Evolutionary conservation across 2,888 invertebrate species (phyloP), one percentile per base, ranked within the genome.

Genomic region (Molorchus minor): DNA sequence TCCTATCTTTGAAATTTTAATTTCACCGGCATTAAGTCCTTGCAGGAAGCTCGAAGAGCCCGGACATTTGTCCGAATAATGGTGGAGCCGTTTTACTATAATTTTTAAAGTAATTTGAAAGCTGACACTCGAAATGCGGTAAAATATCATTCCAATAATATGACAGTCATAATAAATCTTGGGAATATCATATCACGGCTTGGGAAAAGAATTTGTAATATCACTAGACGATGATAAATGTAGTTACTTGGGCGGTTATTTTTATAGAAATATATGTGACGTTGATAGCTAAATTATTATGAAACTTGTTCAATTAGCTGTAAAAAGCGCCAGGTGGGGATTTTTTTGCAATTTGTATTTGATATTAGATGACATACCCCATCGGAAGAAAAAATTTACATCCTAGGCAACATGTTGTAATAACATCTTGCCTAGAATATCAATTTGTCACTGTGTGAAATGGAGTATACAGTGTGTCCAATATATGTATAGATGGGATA

Each of bases 101-200:
- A 62, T 62, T 59, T 56, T 49, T 56, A 56, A 61, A 25, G 45
- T 46, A 58, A 56, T 56, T 46, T 30, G 47, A 7, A 54, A 40
- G 57, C 57, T 57, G 60, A 51, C 57, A 57, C 54, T 38, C 45
- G 41, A 41, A 64, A 58, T 53, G 43, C 51, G 56, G 43, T 58
- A 61, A 64, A 61, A 61, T 64, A 61, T 64, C 53, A 56, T 45
- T 46, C 53, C 55, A 60, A 60, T 61, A 64, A 61, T 64, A 57
- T 59, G 61, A 56, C 58, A 64, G 57, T 61, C 61, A 55, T 58
- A 61, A 61, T 64, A 64, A 64, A 64, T 64, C 64, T 64, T 51
- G 49, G 33, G 29, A 53, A 61, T 58, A 61, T 33, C 8, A n/a
- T 53, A 61, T 58, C 61, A 49, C 36, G 51, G 40, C 47, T 58